Evolutionary conservation across 2,888 invertebrate genomes (phyloP), one percentile per base, ranked within the genome.

Genomic region (Troilus luridus): DNA sequence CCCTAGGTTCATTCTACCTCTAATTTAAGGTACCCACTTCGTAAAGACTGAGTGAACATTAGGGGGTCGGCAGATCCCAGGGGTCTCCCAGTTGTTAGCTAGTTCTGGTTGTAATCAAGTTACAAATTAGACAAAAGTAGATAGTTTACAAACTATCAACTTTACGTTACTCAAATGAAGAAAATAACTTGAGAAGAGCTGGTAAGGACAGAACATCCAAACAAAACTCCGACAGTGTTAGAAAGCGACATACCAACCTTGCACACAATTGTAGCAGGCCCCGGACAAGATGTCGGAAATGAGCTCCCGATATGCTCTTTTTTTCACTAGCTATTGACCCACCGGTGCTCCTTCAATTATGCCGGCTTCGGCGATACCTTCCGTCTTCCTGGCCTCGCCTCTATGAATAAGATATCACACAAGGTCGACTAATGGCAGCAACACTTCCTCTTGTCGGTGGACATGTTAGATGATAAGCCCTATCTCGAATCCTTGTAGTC

Each of bases 331-430:
- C 81, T 81, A 81, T 81, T 54, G 54, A 21, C 14, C n/a, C 21
- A 54, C 54, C 54, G 81, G 81, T 81, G 81, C 81, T 67, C 81
- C 54, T 81, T 19, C 54, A 54, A 81, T 81, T 81, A 81, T 81
- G 81, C n/a, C 56, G 54, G 81, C 81, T 54, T 21, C 56, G 81
- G 21, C 56, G 41, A 81, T 17, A 56, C 11, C 54, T 77, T 77
- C 77, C 77, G 41, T 19, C 81, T 81, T 81, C 54, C 81, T 77
- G 41, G 19, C 77, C 77, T 77, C 12, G 54, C 54, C 81, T 81
- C 81, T 81, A 81, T 81, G 81, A 81, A 81, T 81, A 81, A 81
- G 81, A 56, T 81, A 81, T 81, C 56, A 54, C 56, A 54, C 81
- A 81, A 81, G 81, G 81, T n/a, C 56, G 54, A 54, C 54, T 54